Conservation (phyloP, 2,797 vertebrate genomes). For the Lepus oiostolus region DNA sequence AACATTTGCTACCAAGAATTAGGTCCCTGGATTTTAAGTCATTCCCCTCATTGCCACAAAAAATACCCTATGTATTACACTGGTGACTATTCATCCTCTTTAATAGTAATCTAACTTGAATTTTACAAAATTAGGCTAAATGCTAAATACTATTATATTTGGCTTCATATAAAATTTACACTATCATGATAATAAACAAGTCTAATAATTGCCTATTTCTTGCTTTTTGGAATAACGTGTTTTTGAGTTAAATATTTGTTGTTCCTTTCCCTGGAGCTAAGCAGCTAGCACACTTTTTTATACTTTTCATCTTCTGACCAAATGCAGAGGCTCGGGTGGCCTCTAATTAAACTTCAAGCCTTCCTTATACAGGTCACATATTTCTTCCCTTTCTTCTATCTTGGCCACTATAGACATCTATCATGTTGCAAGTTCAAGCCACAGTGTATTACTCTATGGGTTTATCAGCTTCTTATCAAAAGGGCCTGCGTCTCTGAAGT, state of each 20-base stretch:
- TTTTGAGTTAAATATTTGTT: constrained; percentile 45
- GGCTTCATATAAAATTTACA: constrained; percentile 17
- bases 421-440: neutral
- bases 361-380: neutral
- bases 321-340: neutral
- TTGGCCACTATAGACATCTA: neutral
- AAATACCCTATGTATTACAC: neutral
- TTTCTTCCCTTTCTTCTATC: neutral
- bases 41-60: fast-evolving
- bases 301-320: neutral
- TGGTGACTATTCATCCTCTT: neutral
- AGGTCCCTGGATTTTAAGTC: constrained; percentile 24
- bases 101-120: constrained; percentile 26
- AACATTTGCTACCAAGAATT: constrained; percentile 51
- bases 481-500: neutral
- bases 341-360: neutral
- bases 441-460: neutral
- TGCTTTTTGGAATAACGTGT: constrained; percentile 11
- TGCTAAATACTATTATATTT: neutral
- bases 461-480: neutral
- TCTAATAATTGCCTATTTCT: neutral
- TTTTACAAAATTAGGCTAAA: constrained; percentile 50
- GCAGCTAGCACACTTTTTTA: neutral
- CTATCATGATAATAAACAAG: constrained; percentile 18
- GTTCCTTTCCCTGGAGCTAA: neutral